Evolutionary conservation across 2,113 vertebrate species (phyloP).

Genomic region (Saguinus imperator): DNA sequence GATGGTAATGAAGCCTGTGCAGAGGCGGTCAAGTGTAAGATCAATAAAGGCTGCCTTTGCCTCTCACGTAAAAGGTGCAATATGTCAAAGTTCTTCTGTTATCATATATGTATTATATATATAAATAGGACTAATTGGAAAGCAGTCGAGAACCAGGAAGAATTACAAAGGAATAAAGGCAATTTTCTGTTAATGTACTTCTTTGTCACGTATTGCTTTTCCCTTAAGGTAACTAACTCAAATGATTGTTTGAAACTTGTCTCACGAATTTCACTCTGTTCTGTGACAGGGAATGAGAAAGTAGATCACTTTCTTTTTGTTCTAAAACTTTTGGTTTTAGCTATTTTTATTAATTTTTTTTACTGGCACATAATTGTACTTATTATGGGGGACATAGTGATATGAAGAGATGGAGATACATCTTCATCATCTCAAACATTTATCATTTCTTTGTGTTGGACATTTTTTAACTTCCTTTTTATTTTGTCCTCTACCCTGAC

Average conservation of each 20-base stretch:
- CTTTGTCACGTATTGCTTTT: conserved; percentile 35
- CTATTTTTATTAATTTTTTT: not conserved
- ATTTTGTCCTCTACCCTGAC: not conserved
- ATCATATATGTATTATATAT: conserved; percentile 9
- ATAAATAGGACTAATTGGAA: conserved; percentile 51
- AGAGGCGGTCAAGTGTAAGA: not conserved
- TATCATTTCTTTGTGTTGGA: not conserved
- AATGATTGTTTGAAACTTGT: not conserved
- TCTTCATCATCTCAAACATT: not conserved
- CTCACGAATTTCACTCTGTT: not conserved
- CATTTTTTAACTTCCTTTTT: conserved; percentile 1
- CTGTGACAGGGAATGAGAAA: not conserved
- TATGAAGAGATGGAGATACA: not conserved
- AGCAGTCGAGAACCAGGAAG: conserved; percentile 36
- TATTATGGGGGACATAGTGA: not conserved
- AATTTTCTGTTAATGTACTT: conserved; percentile 24
- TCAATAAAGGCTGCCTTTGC: conserved; percentile 46
- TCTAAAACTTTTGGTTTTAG: not conserved
- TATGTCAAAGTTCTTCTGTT: conserved; percentile 78
- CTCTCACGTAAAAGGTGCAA: conserved; percentile 58
- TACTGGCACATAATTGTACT: not conserved
- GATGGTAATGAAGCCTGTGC: not conserved
- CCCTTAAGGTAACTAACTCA: not conserved
- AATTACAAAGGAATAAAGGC: conserved; percentile 13
- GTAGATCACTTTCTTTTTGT: not conserved